A percentile compares a stretch with the other conserved stretches of the same genome.
Evolutionary conservation across 2,113 vertebrate genomes (phyloP).

Genomic region (Corythoichthys intestinalis): DNA sequence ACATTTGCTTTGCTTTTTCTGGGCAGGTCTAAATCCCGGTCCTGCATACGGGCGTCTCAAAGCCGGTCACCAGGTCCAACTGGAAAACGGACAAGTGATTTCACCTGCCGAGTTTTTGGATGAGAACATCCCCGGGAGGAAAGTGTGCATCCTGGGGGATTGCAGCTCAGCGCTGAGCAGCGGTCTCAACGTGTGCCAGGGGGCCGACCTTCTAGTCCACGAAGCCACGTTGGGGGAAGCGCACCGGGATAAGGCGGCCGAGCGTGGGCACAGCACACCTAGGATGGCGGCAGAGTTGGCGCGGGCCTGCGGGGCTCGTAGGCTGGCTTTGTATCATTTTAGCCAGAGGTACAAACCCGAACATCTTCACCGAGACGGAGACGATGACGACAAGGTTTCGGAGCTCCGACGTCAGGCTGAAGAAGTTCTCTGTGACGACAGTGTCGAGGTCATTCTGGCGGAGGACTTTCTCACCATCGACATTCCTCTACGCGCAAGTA

Average conservation of each 20-base stretch:
- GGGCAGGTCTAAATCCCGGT: slow-evolving; percentile 81
- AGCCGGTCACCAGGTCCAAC: slow-evolving; percentile 70
- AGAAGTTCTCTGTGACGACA: slow-evolving; percentile 50
- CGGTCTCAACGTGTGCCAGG: slow-evolving; percentile 63
- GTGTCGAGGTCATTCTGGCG: slow-evolving; percentile 77
- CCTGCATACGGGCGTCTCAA: slow-evolving; percentile 85
- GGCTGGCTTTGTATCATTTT: slow-evolving; percentile 84
- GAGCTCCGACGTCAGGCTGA: slow-evolving; percentile 81
- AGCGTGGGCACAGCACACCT: slow-evolving; percentile 86
- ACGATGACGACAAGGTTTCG: slow-evolving; percentile 57
- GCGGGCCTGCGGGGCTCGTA: slow-evolving; percentile 61
- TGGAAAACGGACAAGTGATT: slow-evolving; percentile 72
- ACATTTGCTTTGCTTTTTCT: neutral
- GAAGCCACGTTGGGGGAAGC: slow-evolving; percentile 84
- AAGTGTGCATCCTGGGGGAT: slow-evolving; percentile 87
- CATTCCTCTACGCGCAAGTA: slow-evolving; percentile 70
- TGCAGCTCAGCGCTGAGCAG: slow-evolving; percentile 78
- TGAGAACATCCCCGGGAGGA: slow-evolving; percentile 78
- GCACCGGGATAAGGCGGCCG: slow-evolving; percentile 81
- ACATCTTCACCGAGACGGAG: slow-evolving; percentile 55
- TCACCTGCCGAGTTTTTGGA: slow-evolving; percentile 76
- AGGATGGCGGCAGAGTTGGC: slow-evolving; percentile 80
- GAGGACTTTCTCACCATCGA: slow-evolving; percentile 86
- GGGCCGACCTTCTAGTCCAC: slow-evolving; percentile 84
- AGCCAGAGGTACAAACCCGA: slow-evolving; percentile 86